Percentiles rank a stretch among this genome's conserved stretches.
Conservation (phyloP, 2,113 vertebrate genomes). For the Toxostoma redivivum region DNA sequence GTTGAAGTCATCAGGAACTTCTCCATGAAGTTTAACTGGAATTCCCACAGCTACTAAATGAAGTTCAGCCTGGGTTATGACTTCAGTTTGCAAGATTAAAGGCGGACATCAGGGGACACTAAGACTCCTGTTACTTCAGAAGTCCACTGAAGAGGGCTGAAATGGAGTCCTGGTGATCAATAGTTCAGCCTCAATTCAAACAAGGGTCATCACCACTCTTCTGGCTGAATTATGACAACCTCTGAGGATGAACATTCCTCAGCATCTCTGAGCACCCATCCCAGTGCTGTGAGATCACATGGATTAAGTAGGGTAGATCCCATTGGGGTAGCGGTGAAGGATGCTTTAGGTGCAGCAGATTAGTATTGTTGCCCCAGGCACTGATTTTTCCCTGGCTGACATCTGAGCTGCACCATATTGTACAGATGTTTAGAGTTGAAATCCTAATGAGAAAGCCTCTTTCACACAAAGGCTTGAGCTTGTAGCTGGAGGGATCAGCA, state of each 20-base stretch:
- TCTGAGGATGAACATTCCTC: neutral
- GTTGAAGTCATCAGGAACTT: neutral
- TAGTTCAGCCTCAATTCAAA: neutral
- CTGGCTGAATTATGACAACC: neutral
- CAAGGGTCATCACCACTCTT: neutral
- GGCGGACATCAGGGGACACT: neutral
- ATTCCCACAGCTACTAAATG: neutral
- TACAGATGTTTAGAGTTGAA: neutral
- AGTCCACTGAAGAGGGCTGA: neutral
- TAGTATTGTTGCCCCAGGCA: rapidly evolving
- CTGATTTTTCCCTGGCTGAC: neutral
- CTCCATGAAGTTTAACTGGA: neutral
- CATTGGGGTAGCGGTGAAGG: neutral
- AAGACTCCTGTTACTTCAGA: neutral
- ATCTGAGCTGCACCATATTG: neutral
- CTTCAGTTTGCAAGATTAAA: neutral
- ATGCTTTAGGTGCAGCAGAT: neutral
- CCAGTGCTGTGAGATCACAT: neutral
- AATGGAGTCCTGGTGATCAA: neutral
- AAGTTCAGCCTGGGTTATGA: neutral
- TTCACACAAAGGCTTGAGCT: neutral
- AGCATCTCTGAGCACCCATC: neutral
- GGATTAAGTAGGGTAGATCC: neutral
- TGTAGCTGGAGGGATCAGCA: neutral
- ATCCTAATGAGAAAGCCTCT: neutral